Evolutionary conservation across 2,888 invertebrate genomes (phyloP).

Genomic region (Morpho achilles): DNA sequence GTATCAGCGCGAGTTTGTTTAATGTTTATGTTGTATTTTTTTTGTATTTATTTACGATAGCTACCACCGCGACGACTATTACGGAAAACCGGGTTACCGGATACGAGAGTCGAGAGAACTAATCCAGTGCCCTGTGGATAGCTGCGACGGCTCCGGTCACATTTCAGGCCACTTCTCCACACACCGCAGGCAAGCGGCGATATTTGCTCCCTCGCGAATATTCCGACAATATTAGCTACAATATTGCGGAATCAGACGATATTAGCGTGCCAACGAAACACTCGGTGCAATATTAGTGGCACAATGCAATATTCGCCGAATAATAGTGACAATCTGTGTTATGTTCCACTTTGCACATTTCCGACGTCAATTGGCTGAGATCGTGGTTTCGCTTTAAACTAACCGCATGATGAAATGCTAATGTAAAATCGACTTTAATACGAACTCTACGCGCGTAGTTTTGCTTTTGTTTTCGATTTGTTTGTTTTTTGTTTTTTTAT

Average conservation of each 20-base stretch:
- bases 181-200: slow-evolving; percentile 88
- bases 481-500: slow-evolving; percentile 8
- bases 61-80: slow-evolving; percentile 63
- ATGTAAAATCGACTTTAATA: slow-evolving; percentile 27
- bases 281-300: slow-evolving; percentile 16
- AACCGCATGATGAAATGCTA: slow-evolving; percentile 83
- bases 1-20: slow-evolving; percentile 1
- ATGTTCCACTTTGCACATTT: slow-evolving; percentile 59
- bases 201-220: slow-evolving; percentile 57
- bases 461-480: slow-evolving; percentile 18
- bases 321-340: slow-evolving; percentile 43
- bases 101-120: slow-evolving; percentile 85
- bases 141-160: slow-evolving; percentile 93
- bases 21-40: slow-evolving; percentile 16
- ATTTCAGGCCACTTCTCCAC: slow-evolving; percentile 93
- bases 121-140: slow-evolving; percentile 88
- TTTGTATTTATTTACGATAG: slow-evolving; percentile 49
- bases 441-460: slow-evolving; percentile 18
- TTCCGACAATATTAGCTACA: slow-evolving; percentile 79
- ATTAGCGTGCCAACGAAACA: slow-evolving; percentile 24
- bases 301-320: slow-evolving; percentile 15
- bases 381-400: slow-evolving; percentile 74
- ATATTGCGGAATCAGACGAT: slow-evolving; percentile 69
- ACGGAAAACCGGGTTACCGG: slow-evolving; percentile 68
- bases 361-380: slow-evolving; percentile 56